These are phyloP conservation scores for Cremastobaeus sp. DNA, from an alignment of 2,888 invertebrate genomes.

Conservation along the genomic window DNA sequence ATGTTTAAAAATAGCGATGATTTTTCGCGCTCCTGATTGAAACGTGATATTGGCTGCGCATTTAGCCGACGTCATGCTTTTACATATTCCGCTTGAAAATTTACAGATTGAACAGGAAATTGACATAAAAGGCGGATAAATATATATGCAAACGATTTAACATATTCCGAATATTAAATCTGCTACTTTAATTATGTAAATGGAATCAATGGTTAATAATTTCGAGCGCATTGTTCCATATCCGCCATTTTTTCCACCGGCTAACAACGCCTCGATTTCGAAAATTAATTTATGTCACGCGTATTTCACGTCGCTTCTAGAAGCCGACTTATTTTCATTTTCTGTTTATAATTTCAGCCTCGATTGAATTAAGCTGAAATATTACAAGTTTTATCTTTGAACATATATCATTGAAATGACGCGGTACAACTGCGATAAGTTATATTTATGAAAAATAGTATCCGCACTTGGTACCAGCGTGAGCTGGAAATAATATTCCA, in stretches of 20 bases:
- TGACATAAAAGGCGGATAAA: constrained; percentile 31
- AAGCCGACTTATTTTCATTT: constrained; percentile 12
- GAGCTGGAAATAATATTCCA: too few species aligned
- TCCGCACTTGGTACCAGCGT: too few species aligned
- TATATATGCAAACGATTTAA: constrained; percentile 23
- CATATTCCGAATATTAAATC: constrained; percentile 32
- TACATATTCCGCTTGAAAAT: constrained; percentile 40
- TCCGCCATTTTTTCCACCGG: neutral
- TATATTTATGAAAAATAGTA: constrained; percentile 30
- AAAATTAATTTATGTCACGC: constrained; percentile 11
- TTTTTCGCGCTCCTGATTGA: too few species aligned
- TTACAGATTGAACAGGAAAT: constrained; percentile 23
- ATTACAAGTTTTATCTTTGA: constrained; percentile 37
- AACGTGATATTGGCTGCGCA: neutral
- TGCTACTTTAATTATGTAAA: constrained; percentile 34
- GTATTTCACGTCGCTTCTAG: neutral
- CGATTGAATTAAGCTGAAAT: constrained; percentile 28
- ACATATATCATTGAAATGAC: constrained; percentile 27
- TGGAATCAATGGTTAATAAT: constrained; percentile 14
- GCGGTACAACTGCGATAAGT: constrained; percentile 24
- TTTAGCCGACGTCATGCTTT: constrained; percentile 10
- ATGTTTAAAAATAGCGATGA: too few species aligned
- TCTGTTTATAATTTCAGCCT: constrained; percentile 20
- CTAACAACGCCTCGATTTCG: constrained; percentile 2
- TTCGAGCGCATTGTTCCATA: neutral